Base-by-base conservation (phyloP, 2,888 invertebrate species). In the Erebia palarica region DNA sequence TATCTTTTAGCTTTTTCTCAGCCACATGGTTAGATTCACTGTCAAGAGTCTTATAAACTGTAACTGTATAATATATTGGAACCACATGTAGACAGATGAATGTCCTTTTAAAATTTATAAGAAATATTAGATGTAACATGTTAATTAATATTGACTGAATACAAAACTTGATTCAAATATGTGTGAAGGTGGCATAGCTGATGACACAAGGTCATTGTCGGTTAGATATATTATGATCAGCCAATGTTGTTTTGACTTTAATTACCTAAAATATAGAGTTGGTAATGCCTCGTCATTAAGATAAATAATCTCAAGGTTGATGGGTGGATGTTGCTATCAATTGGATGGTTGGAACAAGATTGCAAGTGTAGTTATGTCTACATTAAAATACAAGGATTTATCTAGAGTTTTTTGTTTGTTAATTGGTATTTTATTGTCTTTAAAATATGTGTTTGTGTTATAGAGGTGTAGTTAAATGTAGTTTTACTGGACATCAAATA, bases 151-250 rank as follows among this genome's bases (percentile, higher is more conserved):
- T 71, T 71, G 69, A 69, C 65, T 73, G 57, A 66, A 73, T 75
- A 73, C 72, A 73, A 73, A 72, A 64, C 69, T 72, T 71, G 63
- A 71, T 65, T 73, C 68, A 61, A 75, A 74, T 73, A 69, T 84
- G 80, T 86, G 85, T 83, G 84, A 86, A 88, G 87, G 87, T 84
- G 81, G 81, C 75, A 72, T 77, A 77, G 75, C 78, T 81, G 81
- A 83, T 85, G 84, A 80, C 78, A 76, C 87, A 90, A 91, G 91
- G 90, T 89, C 89, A 89, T 81, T 86, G 83, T 81, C 83, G 82
- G 66, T 65, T 68, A 69, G 63, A 55, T 42, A 69, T 73, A 67
- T 66, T 68, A 69, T 68, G 65, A 67, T 65, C 65, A 65, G 44
- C 73, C 66, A 70, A 70, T 67, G 71, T 74, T 69, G 76, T 77